These are phyloP conservation scores for Lepus timidus DNA, from an alignment of 2,113 vertebrate species.

Conservation along the genomic window DNA sequence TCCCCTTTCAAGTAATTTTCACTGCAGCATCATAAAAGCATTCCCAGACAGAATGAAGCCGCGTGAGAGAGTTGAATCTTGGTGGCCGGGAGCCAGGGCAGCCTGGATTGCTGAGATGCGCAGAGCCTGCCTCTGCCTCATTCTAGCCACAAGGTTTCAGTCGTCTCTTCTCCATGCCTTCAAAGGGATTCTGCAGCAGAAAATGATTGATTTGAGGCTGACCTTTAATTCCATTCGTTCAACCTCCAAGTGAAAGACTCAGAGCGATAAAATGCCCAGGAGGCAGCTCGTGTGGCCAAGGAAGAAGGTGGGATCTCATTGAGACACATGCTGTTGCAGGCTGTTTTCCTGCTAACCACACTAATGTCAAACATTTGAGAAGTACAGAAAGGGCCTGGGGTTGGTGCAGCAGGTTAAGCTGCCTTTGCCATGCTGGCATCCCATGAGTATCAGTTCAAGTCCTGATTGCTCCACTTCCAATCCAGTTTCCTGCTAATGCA, in stretches of 20 bases:
- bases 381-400: not conserved
- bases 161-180: conserved; percentile 50
- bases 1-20: conserved; percentile 30
- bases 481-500: no score
- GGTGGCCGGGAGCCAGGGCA: not conserved
- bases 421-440: no score
- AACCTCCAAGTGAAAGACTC: conserved; percentile 41
- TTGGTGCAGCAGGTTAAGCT: no score
- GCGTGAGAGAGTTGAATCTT: not conserved
- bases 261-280: conserved; percentile 51
- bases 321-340: not conserved
- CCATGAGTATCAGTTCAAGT: no score
- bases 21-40: not conserved
- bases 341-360: not conserved
- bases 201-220: conserved; percentile 54
- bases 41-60: conserved; percentile 32
- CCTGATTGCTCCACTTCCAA: no score
- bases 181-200: conserved; percentile 2
- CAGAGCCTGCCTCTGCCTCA: not conserved
- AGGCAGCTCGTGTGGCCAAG: not conserved
- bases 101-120: not conserved
- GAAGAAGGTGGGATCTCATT: not conserved
- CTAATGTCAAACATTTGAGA: not conserved
- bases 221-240: conserved; percentile 55
- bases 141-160: not conserved